Conservation (phyloP, 2,113 vertebrate species). For the Syngnathoides biaculeatus region DNA sequence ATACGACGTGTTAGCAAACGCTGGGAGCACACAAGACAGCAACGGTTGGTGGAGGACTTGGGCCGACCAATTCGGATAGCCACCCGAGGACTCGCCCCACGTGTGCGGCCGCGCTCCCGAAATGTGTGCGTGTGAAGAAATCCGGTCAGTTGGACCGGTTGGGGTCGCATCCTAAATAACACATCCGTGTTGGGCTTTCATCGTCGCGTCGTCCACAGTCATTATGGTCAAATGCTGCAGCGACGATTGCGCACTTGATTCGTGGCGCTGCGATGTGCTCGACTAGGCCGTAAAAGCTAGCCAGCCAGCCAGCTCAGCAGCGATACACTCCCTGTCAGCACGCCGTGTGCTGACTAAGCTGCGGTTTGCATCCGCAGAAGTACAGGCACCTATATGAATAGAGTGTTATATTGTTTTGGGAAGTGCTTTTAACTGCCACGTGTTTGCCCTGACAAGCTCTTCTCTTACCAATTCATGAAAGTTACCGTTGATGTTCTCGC, state of each 20-base stretch:
- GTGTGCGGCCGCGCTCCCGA: slow-evolving; percentile 50
- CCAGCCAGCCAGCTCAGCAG: slow-evolving; percentile 55
- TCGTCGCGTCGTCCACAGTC: slow-evolving; percentile 25
- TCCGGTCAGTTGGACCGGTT: not conserved
- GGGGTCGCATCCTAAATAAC: slow-evolving; percentile 6
- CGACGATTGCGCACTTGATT: slow-evolving; percentile 62
- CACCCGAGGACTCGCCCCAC: slow-evolving; percentile 57
- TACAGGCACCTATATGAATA: slow-evolving; percentile 7
- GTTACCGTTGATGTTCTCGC: not conserved
- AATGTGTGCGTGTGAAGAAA: slow-evolving; percentile 15
- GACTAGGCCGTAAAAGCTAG: slow-evolving; percentile 66
- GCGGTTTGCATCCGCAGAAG: slow-evolving; percentile 23
- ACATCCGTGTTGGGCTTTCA: slow-evolving; percentile 3
- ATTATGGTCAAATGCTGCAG: slow-evolving; percentile 7
- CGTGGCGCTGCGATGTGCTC: slow-evolving; percentile 40
- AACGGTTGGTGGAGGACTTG: slow-evolving; percentile 61
- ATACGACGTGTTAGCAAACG: slow-evolving; percentile 8
- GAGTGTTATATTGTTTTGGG: not conserved
- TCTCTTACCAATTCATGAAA: not conserved
- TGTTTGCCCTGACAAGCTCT: not conserved
- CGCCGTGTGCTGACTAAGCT: slow-evolving; percentile 52
- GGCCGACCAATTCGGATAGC: slow-evolving; percentile 40
- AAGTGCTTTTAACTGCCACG: not conserved
- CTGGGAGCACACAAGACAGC: slow-evolving; percentile 30
- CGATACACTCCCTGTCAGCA: slow-evolving; percentile 56